phyloP scores from a whole-genome alignment of 2,113 vertebrate species.

The Megaleporinus macrocephalus region DNA sequence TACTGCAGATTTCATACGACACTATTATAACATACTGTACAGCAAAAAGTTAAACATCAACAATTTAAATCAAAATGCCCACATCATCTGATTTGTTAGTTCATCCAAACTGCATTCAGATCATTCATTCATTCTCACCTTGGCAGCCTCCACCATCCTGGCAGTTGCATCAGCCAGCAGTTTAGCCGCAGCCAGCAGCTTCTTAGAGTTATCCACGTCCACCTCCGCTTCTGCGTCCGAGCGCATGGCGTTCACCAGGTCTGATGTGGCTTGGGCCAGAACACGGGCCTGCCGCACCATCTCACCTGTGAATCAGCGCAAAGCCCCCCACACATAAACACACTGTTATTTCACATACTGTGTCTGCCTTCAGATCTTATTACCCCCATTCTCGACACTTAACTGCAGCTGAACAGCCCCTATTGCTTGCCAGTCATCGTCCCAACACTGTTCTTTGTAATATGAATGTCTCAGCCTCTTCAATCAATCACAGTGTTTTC shows the following conservation, averaged over 20 bases:
- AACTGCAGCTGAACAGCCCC: background rate
- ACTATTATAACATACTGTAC: too few relatives aligned
- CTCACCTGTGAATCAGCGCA: constrained; percentile 79
- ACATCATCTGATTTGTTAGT: too few relatives aligned
- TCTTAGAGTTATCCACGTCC: constrained; percentile 97
- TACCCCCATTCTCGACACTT: background rate
- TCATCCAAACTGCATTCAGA: too few relatives aligned
- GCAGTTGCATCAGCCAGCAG: constrained; percentile 97
- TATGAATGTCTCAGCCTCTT: too few relatives aligned
- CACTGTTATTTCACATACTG: background rate
- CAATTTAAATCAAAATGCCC: background rate
- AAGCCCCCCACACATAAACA: background rate
- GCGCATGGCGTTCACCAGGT: constrained; percentile 96
- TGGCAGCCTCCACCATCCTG: constrained; percentile 98
- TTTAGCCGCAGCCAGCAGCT: constrained; percentile 95
- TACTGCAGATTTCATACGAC: too few relatives aligned
- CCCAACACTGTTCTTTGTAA: too few relatives aligned
- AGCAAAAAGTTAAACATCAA: background rate
- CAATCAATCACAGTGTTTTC: too few relatives aligned
- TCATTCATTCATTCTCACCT: constrained; percentile 78
- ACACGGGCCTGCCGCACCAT: constrained; percentile 98
- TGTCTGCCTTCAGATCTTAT: background rate
- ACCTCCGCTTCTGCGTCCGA: constrained; percentile 96
- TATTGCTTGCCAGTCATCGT: background rate
- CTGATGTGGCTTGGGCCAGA: constrained; percentile 95